phyloP scores from a whole-genome alignment of 2,113 vertebrate species.

The human (Homo sapiens) region DNA sequence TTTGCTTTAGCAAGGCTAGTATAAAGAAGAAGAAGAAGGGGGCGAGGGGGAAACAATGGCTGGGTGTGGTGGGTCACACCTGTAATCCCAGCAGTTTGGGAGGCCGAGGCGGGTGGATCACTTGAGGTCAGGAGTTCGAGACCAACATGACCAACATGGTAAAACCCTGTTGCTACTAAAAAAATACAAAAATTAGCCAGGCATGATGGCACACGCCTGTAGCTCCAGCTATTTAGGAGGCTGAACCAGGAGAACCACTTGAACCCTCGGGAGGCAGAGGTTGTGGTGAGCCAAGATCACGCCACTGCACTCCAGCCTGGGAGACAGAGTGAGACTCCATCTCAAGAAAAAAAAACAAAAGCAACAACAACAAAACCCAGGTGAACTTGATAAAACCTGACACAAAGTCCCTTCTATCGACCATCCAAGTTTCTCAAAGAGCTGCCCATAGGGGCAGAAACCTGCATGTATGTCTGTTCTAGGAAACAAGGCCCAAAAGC shows the following conservation, averaged over 20 bases:
- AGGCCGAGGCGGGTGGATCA: background rate
- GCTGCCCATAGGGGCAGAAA: background rate
- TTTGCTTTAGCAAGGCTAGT: accelerated
- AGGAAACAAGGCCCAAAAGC: background rate
- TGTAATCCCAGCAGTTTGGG: background rate
- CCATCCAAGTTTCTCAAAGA: background rate
- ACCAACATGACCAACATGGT: background rate
- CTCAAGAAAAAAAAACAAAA: too few relatives aligned
- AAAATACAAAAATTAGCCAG: background rate
- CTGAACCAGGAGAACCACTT: background rate
- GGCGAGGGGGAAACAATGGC: too few relatives aligned
- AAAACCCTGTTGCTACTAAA: background rate
- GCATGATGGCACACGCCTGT: background rate
- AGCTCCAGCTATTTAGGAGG: background rate
- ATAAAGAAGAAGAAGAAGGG: background rate
- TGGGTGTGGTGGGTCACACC: background rate
- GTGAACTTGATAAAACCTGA: background rate
- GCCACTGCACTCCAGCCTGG: background rate
- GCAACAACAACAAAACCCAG: background rate
- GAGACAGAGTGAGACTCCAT: background rate
- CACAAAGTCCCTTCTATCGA: background rate
- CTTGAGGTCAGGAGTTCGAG: background rate
- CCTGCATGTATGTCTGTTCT: background rate
- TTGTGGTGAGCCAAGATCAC: background rate
- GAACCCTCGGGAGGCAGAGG: background rate